Percentiles rank a stretch among this genome's conserved stretches.
These are phyloP conservation scores for Formicarius rufipectus DNA, from an alignment of 2,113 vertebrate genomes.

Conservation along the genomic window DNA sequence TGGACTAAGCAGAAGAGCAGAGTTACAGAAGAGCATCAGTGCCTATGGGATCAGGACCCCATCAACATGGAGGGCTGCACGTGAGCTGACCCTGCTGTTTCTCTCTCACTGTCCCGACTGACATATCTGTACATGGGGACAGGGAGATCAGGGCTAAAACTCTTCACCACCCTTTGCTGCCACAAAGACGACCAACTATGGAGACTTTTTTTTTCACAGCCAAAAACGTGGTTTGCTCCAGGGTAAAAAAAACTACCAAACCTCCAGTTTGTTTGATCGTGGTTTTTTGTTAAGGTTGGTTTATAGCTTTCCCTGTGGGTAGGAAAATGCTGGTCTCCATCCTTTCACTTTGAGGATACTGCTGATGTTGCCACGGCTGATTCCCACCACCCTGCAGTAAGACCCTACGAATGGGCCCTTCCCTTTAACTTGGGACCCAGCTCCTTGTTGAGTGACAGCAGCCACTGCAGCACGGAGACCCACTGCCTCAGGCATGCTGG, in stretches of 20 bases:
- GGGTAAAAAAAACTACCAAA: neutral
- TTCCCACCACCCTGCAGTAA: neutral
- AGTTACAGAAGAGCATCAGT: neutral
- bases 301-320: neutral
- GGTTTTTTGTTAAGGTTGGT: slow-evolving; percentile 7
- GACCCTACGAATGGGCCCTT: neutral
- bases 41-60: neutral
- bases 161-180: neutral
- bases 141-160: slow-evolving; percentile 8
- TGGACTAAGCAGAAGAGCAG: neutral
- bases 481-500: neutral
- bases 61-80: neutral
- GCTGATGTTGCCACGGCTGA: neutral
- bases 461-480: neutral
- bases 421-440: neutral
- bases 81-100: neutral
- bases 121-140: neutral
- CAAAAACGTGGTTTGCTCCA: slow-evolving; percentile 36
- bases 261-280: neutral
- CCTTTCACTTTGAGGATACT: neutral
- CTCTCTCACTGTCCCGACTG: neutral
- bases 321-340: neutral
- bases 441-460: neutral
- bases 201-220: neutral
- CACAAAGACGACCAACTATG: neutral